Evolutionary conservation across 2,113 vertebrate species (phyloP), one percentile per base, ranked within the genome.

Genomic region (Syrmaticus mikado): DNA sequence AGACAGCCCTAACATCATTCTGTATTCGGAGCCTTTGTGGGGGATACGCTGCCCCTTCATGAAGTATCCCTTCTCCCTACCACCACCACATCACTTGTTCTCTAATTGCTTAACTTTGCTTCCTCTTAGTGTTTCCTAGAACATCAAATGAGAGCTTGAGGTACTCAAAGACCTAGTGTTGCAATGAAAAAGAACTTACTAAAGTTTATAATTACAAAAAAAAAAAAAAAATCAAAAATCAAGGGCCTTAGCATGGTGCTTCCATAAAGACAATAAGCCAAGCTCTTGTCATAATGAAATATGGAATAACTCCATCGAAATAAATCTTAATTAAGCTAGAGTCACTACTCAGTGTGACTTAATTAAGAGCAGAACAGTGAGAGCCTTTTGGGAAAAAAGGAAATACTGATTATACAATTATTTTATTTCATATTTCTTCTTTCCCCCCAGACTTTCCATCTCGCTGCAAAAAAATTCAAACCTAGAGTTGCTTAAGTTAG

Each of bases 251-350:
- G 70, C 53, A 74, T 75, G 68, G 74, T 89, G 65, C 86, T 89
- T 89, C 74, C 64, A 32, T 87, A 93, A 92, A 94, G 92, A 95
- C 74, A 92, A 87, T 91, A 93, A 93, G 79, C 93, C 91, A 96
- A 83, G 70, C 16, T 89, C 81, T 93, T 95, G 93, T 95, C 93
- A 90, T 41, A 65, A n/a, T 94, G 95, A 94, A 95, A 94, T 96
- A 94, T 93, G 91, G 85, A 91, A 81, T 94, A 96, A 85, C 82
- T 91, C 65, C 1, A 20, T 77, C 84, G 79, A 91, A 96, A 94
- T 95, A 94, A 94, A 96, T 97, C 94, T 96, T 92, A 96, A 96
- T 97, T 97, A 97, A 61, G 46, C 30, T 68, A 30, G 61, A 93
- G 87, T 83, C 79, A 74, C 82, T 90, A 90, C 77, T 90, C 81